A percentile compares a stretch with the other conserved stretches of the same genome.
phyloP scores from a whole-genome alignment of 2,888 invertebrate genomes.

The Chrysolina americana region DNA sequence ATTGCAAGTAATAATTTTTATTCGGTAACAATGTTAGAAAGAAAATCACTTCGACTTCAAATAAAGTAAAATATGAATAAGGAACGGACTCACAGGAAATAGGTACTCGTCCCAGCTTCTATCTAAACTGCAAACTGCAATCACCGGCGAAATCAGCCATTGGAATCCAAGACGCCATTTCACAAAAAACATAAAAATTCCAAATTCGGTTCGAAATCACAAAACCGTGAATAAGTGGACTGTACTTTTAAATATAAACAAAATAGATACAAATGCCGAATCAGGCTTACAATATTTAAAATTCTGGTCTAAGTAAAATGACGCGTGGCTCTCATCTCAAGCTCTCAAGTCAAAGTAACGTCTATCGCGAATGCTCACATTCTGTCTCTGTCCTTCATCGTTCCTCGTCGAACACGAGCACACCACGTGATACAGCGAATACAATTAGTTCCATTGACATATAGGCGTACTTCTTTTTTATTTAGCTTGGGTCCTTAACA shows the following conservation, averaged over 20 bases:
- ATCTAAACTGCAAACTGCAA: background rate
- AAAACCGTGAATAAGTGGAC: slow-evolving; percentile 1
- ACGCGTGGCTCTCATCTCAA: too few species aligned
- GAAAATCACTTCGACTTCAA: slow-evolving; percentile 1
- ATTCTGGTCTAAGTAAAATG: too few species aligned
- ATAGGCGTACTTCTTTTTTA: too few species aligned
- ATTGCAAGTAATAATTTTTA: background rate
- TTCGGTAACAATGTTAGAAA: slow-evolving; percentile 5
- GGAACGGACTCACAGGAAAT: background rate
- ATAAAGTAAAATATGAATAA: background rate
- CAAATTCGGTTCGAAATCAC: background rate
- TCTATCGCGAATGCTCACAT: too few species aligned
- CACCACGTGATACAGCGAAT: too few species aligned
- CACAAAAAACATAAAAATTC: background rate
- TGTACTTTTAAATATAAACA: too few species aligned
- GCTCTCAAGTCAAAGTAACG: too few species aligned
- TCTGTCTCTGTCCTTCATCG: too few species aligned
- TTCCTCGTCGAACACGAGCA: too few species aligned
- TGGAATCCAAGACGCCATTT: background rate
- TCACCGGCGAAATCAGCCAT: background rate
- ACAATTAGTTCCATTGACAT: too few species aligned
- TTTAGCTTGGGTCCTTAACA: too few species aligned
- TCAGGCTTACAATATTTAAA: background rate
- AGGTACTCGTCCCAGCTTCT: background rate
- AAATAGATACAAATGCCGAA: background rate